phyloP scores from a whole-genome alignment of 1,140 invertebrate genomes.

The Lepidostoma basale region DNA sequence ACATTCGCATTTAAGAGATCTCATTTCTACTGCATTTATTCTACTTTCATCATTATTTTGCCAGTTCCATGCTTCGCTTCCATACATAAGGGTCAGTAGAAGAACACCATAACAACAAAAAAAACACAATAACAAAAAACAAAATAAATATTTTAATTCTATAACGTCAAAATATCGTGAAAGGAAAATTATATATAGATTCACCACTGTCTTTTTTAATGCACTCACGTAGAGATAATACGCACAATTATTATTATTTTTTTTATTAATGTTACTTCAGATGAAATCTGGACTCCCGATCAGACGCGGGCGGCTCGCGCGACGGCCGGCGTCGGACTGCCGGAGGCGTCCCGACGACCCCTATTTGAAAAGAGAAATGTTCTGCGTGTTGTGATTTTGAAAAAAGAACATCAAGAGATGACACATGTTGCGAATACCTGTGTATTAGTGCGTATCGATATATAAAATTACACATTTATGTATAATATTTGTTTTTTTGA shows the following conservation, averaged over 20 bases:
- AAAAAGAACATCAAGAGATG: not conserved
- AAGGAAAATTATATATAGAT: not conserved
- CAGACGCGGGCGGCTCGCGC: not conserved
- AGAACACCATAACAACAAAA: no score
- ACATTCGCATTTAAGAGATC: no score
- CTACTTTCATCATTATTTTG: no score
- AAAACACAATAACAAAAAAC: not conserved
- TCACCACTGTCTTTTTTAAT: no score
- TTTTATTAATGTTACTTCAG: not conserved
- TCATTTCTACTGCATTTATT: no score
- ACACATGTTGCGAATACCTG: not conserved
- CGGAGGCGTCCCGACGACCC: not conserved
- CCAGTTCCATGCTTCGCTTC: no score
- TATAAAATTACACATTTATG: not conserved
- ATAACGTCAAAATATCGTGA: not conserved
- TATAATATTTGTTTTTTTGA: not conserved
- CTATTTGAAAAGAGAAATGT: not conserved
- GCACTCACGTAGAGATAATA: not conserved
- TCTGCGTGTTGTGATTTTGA: not conserved
- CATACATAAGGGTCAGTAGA: no score
- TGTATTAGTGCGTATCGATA: not conserved
- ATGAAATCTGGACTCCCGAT: not conserved
- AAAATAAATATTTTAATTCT: not conserved
- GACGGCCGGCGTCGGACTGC: conserved; percentile 4
- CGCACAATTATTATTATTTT: not conserved